Conservation (phyloP, 1,140 invertebrate species). For the Temnothorax nylanderi region DNA sequence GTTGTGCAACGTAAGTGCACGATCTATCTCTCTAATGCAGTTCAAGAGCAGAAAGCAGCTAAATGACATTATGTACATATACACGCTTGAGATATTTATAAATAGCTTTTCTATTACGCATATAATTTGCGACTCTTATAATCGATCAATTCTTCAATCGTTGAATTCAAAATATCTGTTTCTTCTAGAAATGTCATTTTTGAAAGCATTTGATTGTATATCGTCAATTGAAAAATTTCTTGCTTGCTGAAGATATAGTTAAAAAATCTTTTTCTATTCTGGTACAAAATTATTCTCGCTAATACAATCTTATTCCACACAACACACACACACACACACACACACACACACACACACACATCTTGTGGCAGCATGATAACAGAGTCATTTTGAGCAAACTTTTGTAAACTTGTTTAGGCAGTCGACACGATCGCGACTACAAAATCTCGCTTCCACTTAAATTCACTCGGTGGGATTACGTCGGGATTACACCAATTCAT, state of each 20-base stretch:
- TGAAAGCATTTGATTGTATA: not conserved
- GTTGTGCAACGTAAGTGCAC: not conserved
- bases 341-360: not conserved
- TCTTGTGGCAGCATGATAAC: conserved; percentile 10
- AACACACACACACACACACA: not conserved
- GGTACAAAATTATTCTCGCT: conserved; percentile 1
- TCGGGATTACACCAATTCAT: conserved; percentile 36
- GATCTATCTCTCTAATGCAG: not conserved
- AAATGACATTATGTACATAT: not conserved
- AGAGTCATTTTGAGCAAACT: conserved; percentile 18
- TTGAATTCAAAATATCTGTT: not conserved
- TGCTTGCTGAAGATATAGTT: not conserved
- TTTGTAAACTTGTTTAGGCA: conserved; percentile 48
- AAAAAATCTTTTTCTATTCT: not conserved
- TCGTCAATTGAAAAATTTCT: not conserved
- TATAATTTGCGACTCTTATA: not conserved
- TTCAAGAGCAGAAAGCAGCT: not conserved
- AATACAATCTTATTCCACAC: conserved; percentile 22
- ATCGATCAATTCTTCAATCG: not conserved
- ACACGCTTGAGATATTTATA: not conserved
- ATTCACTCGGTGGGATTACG: conserved; percentile 44
- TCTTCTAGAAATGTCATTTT: not conserved
- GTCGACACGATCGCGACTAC: conserved; percentile 9
- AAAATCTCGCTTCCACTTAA: conserved; percentile 53
- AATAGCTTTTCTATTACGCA: not conserved